Evolutionary conservation across 1,140 invertebrate species (phyloP).

Genomic region (Aphelenchoides avenae): DNA sequence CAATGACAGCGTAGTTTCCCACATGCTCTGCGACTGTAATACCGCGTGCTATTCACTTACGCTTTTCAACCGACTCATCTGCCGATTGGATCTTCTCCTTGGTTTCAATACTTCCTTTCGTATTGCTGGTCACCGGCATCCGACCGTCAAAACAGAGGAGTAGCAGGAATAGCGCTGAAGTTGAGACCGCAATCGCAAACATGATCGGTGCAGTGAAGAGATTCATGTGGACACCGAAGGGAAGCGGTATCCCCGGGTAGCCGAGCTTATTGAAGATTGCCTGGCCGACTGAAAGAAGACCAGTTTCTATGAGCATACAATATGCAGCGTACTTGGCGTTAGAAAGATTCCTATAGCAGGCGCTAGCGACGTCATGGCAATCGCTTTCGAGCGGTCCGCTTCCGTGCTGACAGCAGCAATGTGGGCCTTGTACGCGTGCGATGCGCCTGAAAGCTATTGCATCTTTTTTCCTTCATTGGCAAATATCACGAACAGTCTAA

Average conservation of each 20-base stretch:
- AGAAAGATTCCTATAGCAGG: slow-evolving; percentile 34
- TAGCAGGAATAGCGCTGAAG: slow-evolving; percentile 19
- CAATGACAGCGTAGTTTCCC: no score
- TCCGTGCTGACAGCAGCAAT: slow-evolving; percentile 32
- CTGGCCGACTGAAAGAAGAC: slow-evolving; percentile 33
- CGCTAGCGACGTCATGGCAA: slow-evolving; percentile 26
- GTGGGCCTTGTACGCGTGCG: slow-evolving; percentile 20
- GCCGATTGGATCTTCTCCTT: no score
- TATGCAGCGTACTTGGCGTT: no score
- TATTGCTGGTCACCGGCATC: no score
- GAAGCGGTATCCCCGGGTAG: slow-evolving; percentile 25
- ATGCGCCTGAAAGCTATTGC: no score
- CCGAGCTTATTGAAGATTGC: slow-evolving; percentile 21
- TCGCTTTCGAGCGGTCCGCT: slow-evolving; percentile 24
- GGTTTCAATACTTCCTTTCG: no score
- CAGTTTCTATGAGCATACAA: no score
- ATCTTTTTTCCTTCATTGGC: no score
- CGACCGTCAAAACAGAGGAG: slow-evolving; percentile 23
- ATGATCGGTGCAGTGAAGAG: slow-evolving; percentile 30
- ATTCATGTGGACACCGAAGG: slow-evolving; percentile 23
- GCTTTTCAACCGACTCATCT: no score
- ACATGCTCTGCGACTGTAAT: no score
- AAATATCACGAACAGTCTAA: no score
- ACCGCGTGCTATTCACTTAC: no score
- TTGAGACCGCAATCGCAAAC: slow-evolving; percentile 14